These are phyloP conservation scores for Lepidurus couesii DNA, from an alignment of 1,140 invertebrate species.

Conservation along the genomic window DNA sequence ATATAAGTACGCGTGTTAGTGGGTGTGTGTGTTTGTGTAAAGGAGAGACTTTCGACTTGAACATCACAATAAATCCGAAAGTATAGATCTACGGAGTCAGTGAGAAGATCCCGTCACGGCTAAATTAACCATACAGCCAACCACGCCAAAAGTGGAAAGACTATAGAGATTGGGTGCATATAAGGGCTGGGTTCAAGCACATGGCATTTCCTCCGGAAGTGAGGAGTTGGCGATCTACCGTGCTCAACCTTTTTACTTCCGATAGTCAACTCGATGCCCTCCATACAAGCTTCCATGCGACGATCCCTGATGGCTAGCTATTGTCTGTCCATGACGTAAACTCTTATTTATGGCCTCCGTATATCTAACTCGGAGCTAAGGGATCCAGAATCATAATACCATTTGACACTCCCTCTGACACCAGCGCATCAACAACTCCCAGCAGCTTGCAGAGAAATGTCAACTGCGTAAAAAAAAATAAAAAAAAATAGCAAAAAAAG, in stretches of 20 bases:
- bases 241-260: conserved; percentile 3
- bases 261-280: background rate
- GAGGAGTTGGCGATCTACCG: background rate
- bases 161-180: background rate
- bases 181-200: conserved; percentile 16
- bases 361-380: background rate
- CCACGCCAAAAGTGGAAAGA: background rate
- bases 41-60: too few species aligned
- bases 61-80: too few species aligned
- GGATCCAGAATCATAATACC: background rate
- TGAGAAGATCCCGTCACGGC: background rate
- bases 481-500: too few species aligned
- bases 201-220: conserved; percentile 9
- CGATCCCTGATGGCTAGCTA: background rate
- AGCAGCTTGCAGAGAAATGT: background rate
- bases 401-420: background rate
- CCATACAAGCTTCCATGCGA: too few species aligned
- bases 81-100: too few species aligned
- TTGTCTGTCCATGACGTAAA: conserved; percentile 3
- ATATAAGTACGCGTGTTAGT: too few species aligned
- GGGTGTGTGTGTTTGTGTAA: too few species aligned
- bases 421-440: too few species aligned
- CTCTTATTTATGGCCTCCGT: conserved; percentile 7
- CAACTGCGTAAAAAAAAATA: background rate
- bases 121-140: background rate